Conservation (phyloP, 2,888 invertebrate genomes). For the Cryptocheilus praepositus region DNA sequence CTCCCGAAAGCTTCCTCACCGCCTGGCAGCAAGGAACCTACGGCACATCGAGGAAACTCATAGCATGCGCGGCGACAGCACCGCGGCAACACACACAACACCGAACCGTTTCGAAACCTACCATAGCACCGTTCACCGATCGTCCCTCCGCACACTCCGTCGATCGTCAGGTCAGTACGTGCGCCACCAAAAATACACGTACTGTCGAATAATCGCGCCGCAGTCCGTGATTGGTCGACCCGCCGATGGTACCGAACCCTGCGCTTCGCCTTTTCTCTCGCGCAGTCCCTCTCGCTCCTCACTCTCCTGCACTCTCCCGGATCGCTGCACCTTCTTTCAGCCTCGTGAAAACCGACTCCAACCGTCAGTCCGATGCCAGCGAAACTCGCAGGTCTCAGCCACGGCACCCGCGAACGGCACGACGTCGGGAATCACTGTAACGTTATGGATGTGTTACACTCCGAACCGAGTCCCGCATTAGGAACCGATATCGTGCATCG, state of each 20-base stretch:
- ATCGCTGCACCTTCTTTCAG: too few species aligned
- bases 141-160: background rate
- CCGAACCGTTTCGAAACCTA: slow-evolving; percentile 27
- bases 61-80: too few species aligned
- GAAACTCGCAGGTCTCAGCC: too few species aligned
- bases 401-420: too few species aligned
- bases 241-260: background rate
- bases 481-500: slow-evolving; percentile 11
- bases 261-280: slow-evolving; percentile 11
- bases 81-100: too few species aligned
- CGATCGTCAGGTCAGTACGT: too few species aligned
- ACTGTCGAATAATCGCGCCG: background rate
- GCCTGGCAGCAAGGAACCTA: too few species aligned
- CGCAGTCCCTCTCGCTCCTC: slow-evolving; percentile 11
- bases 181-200: slow-evolving; percentile 12
- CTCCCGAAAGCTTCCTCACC: too few species aligned
- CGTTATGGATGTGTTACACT: slow-evolving; percentile 18
- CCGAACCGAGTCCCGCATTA: slow-evolving; percentile 14
- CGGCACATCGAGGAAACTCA: too few species aligned
- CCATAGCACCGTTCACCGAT: slow-evolving; percentile 37
- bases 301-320: background rate
- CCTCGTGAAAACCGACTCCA: too few species aligned
- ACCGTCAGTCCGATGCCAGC: too few species aligned
- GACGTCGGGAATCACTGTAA: too few species aligned
- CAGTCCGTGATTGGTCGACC: background rate